Percentiles rank a stretch among this genome's conserved stretches.
Evolutionary conservation across 2,797 vertebrate genomes (phyloP).

Genomic region (Coccyzus lansbergi): DNA sequence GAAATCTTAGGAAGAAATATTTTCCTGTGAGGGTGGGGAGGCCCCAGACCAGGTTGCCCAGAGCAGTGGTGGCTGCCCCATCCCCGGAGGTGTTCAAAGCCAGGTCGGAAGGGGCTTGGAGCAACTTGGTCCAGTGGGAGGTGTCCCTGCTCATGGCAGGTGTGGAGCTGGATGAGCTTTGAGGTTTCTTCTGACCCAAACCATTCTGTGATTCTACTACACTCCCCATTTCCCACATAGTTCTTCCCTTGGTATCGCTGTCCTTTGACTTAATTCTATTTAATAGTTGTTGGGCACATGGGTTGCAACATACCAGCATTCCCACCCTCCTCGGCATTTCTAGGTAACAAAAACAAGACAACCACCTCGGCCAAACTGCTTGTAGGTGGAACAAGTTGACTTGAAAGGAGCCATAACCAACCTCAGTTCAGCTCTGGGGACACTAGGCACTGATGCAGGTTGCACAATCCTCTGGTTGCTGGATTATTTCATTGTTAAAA

Average conservation of each 20-base stretch:
- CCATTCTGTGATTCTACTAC: not conserved
- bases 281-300: not conserved
- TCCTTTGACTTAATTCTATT: not conserved
- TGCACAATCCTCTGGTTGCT: not conserved
- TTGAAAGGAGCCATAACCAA: not conserved
- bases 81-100: too few relatives aligned
- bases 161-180: too few relatives aligned
- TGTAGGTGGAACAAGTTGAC: not conserved
- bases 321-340: not conserved
- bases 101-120: too few relatives aligned
- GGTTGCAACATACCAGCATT: not conserved
- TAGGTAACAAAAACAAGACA: slow-evolving; percentile 11
- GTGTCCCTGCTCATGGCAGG: too few relatives aligned
- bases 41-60: too few relatives aligned
- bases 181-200: too few relatives aligned
- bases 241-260: not conserved
- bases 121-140: too few relatives aligned
- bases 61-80: too few relatives aligned
- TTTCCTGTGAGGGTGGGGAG: too few relatives aligned
- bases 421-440: not conserved
- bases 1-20: too few relatives aligned
- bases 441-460: not conserved
- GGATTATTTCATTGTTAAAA: not conserved
- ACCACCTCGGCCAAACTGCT: not conserved
- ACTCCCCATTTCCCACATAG: not conserved